A percentile compares a stretch with the other conserved stretches of the same genome.
Conservation (phyloP, 2,113 vertebrate genomes). For the Bubalus kerabau region DNA sequence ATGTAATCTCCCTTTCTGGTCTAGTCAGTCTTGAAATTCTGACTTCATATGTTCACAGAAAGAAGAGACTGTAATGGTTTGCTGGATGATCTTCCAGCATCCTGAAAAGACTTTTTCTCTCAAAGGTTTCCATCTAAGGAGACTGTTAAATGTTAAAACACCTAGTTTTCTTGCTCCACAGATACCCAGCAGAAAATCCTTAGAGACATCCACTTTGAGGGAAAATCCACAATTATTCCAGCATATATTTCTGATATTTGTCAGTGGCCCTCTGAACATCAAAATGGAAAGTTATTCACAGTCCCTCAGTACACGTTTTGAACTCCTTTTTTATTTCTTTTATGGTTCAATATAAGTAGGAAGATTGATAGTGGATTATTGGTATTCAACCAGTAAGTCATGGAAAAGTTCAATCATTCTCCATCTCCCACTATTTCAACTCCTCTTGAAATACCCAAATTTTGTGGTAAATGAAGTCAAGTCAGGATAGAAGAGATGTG, state of each 20-base stretch:
- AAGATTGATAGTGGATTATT: background rate
- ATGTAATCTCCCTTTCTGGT: background rate
- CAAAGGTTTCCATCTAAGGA: conserved; percentile 4
- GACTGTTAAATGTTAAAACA: background rate
- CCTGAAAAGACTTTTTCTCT: background rate
- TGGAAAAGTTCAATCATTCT: background rate
- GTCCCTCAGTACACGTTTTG: conserved; percentile 1
- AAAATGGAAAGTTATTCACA: conserved; percentile 1
- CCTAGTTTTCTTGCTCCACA: conserved; percentile 12
- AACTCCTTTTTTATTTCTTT: conserved; percentile 2
- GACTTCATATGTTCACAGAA: conserved; percentile 11
- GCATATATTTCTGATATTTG: background rate
- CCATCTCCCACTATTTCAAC: background rate
- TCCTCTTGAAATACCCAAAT: background rate
- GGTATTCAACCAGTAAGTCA: background rate
- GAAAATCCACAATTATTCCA: background rate
- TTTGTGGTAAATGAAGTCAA: conserved; percentile 4
- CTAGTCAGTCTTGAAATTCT: conserved; percentile 37
- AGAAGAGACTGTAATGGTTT: background rate
- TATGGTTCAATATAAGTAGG: background rate
- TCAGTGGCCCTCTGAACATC: background rate
- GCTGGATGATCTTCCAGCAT: background rate
- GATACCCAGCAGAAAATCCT: conserved; percentile 11
- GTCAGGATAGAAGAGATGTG: background rate
- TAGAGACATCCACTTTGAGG: background rate